Percentiles rank a stretch among this genome's conserved stretches.
Conservation (phyloP, 2,797 vertebrate species). For the Neostethus bicornis region DNA sequence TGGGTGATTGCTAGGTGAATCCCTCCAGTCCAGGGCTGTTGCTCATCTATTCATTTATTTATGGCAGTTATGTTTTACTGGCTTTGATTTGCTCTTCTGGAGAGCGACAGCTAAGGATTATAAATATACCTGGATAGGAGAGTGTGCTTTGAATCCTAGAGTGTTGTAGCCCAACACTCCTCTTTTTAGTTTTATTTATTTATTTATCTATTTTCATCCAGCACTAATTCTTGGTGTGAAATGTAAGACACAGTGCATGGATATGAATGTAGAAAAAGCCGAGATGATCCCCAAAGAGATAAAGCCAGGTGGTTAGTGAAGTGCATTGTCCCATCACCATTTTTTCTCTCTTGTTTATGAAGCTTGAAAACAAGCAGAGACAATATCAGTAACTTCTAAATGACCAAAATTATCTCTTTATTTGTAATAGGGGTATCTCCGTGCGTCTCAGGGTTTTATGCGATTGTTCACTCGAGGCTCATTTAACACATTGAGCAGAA, state of each 20-base stretch:
- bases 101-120: constrained; percentile 77
- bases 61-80: constrained; percentile 82
- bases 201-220: constrained; percentile 19
- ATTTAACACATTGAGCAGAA: constrained; percentile 72
- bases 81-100: constrained; percentile 80
- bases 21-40: constrained; percentile 78
- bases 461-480: constrained; percentile 79
- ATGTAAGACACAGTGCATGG: constrained; percentile 54
- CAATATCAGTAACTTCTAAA: constrained; percentile 73
- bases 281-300: constrained; percentile 66
- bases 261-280: constrained; percentile 58
- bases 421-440: constrained; percentile 73
- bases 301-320: constrained; percentile 60
- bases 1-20: constrained; percentile 83
- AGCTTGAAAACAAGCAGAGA: constrained; percentile 74
- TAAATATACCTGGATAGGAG: constrained; percentile 77
- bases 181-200: constrained; percentile 35
- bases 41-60: constrained; percentile 83
- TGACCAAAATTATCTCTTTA: constrained; percentile 75
- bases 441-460: constrained; percentile 67
- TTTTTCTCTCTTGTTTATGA: constrained; percentile 66
- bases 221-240: constrained; percentile 58
- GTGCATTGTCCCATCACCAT: constrained; percentile 59
- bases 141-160: constrained; percentile 66
- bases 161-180: constrained; percentile 41